A percentile compares a stretch with the other conserved stretches of the same genome.
phyloP scores from a whole-genome alignment of 2,113 vertebrate genomes.

The Chrysochloris asiatica region DNA sequence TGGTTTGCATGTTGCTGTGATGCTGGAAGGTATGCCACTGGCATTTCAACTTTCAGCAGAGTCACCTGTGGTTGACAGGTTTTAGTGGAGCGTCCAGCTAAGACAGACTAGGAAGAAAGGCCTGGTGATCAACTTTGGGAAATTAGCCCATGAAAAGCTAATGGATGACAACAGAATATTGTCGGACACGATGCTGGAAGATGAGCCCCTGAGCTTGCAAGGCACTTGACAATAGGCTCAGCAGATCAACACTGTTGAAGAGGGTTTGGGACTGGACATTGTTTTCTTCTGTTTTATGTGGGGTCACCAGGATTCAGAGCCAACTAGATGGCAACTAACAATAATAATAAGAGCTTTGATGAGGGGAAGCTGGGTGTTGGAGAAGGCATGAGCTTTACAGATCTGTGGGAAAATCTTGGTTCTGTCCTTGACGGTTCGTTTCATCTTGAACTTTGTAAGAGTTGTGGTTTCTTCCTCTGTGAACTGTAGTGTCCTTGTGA shows the following conservation, averaged over 20 bases:
- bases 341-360: neutral
- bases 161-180: neutral
- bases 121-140: neutral
- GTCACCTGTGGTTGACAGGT: neutral
- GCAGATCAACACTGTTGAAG: neutral
- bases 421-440: neutral
- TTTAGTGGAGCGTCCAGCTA: neutral
- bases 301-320: neutral
- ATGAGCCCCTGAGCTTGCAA: neutral
- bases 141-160: neutral
- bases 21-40: neutral
- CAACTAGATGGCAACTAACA: neutral
- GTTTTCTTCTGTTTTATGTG: neutral
- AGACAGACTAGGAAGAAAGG: neutral
- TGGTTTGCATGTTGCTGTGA: neutral
- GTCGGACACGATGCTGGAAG: neutral
- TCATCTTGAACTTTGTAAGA: neutral
- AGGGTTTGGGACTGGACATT: neutral
- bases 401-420: neutral
- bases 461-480: neutral
- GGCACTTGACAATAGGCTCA: neutral
- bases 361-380: rapidly evolving
- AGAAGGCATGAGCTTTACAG: neutral
- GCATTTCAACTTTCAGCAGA: neutral
- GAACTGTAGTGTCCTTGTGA: neutral